phyloP scores from a whole-genome alignment of 1,140 invertebrate species.

The Scaptodrosophila lebanonensis region DNA sequence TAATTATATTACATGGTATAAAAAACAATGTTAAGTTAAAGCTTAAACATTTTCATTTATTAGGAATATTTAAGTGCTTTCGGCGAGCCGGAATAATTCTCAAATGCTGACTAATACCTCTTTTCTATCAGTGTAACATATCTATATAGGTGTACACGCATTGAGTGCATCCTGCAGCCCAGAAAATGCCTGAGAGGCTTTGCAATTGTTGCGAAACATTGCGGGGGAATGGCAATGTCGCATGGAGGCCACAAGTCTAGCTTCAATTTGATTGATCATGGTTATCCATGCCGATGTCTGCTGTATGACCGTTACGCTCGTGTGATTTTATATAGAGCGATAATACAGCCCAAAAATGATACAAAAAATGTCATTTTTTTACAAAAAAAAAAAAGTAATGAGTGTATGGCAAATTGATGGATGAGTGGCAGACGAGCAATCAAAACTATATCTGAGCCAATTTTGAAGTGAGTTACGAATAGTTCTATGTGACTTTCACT shows the following conservation, averaged over 20 bases:
- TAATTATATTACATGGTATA: no score
- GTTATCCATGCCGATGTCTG: no score
- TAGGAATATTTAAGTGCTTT: no score
- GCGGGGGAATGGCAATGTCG: conserved; percentile 28
- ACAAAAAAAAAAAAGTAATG: conserved; percentile 31
- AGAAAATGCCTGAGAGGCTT: conserved; percentile 22
- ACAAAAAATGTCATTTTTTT: conserved; percentile 46
- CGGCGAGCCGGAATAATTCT: no score
- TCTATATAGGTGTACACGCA: conserved; percentile 42
- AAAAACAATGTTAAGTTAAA: no score
- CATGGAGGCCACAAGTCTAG: background rate
- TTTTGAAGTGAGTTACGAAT: conserved; percentile 14
- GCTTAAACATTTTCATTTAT: no score
- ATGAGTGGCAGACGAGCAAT: conserved; percentile 10
- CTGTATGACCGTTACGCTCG: conserved; percentile 27
- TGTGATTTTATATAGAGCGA: conserved; percentile 12
- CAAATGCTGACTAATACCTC: no score
- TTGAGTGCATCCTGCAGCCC: conserved; percentile 11
- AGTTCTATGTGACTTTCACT: no score
- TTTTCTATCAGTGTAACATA: no score
- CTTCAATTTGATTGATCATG: conserved; percentile 52
- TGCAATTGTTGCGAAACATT: conserved; percentile 54
- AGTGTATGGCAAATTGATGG: conserved; percentile 31
- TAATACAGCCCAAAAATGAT: conserved; percentile 17
- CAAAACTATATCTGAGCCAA: background rate